A percentile compares a stretch with the other conserved stretches of the same genome.
phyloP scores from a whole-genome alignment of 2,113 vertebrate genomes.

The Taxidea taxus region DNA sequence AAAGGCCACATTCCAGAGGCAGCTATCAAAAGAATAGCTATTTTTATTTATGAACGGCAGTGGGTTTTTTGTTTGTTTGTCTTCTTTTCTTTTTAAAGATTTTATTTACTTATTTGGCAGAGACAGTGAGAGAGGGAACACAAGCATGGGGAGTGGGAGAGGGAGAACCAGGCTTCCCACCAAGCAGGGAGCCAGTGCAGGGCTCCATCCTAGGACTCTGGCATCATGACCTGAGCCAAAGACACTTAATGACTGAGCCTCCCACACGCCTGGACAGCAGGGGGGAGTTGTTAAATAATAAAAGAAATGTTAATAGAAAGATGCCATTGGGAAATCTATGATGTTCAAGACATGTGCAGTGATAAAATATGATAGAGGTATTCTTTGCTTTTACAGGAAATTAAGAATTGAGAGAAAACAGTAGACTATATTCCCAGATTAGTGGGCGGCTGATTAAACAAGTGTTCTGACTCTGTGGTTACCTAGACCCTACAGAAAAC shows the following conservation, averaged over 20 bases:
- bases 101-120: too few species aligned
- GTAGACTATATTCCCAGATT: not conserved
- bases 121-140: too few species aligned
- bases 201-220: too few species aligned
- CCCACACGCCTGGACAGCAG: too few species aligned
- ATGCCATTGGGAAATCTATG: not conserved
- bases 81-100: too few species aligned
- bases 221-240: too few species aligned
- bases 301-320: not conserved
- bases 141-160: too few species aligned
- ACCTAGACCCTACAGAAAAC: not conserved
- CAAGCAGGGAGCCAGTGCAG: too few species aligned
- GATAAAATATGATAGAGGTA: not conserved
- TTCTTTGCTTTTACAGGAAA: not conserved
- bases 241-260: too few species aligned
- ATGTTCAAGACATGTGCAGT: not conserved
- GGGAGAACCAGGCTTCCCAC: too few species aligned
- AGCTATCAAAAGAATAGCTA: not conserved
- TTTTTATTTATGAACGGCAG: not conserved
- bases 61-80: not conserved
- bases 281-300: not conserved
- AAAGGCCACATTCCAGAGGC: not conserved
- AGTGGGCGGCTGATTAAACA: not conserved
- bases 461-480: not conserved
- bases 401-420: not conserved